These are phyloP conservation scores for Orthosia gothica DNA, from an alignment of 2,888 invertebrate genomes.

Conservation along the genomic window DNA sequence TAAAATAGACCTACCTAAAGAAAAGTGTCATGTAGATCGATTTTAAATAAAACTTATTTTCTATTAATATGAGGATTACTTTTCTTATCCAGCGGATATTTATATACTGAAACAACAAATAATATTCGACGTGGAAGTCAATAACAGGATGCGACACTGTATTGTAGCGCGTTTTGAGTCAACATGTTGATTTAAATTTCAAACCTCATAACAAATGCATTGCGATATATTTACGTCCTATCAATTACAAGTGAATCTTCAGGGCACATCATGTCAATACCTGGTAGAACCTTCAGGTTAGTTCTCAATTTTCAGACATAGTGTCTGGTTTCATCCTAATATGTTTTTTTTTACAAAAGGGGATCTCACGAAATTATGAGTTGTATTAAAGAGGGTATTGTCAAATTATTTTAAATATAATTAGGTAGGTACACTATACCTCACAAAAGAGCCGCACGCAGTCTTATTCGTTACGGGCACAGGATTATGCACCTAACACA, in stretches of 20 bases:
- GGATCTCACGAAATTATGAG: constrained; percentile 46
- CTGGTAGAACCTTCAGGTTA: constrained; percentile 30
- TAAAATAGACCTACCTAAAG: constrained; percentile 74
- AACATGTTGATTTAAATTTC: constrained; percentile 46
- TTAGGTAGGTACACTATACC: constrained; percentile 68
- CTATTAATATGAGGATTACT: constrained; percentile 67
- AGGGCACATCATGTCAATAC: constrained; percentile 34
- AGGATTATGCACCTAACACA: constrained; percentile 68
- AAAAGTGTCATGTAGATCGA: constrained; percentile 69
- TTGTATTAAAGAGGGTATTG: constrained; percentile 59
- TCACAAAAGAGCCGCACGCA: constrained; percentile 74
- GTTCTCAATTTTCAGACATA: constrained; percentile 20
- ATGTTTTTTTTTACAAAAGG: constrained; percentile 38
- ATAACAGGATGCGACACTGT: constrained; percentile 69
- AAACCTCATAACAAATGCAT: constrained; percentile 49
- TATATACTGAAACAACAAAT: constrained; percentile 68
- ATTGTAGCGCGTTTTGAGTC: constrained; percentile 66
- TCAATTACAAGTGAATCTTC: constrained; percentile 44
- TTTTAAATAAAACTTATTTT: constrained; percentile 76
- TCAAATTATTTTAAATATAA: constrained; percentile 64
- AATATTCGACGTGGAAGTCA: constrained; percentile 58
- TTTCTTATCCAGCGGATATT: constrained; percentile 67
- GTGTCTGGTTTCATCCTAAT: constrained; percentile 20
- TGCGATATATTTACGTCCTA: constrained; percentile 48
- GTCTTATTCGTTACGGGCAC: constrained; percentile 76